These are phyloP conservation scores for Natator depressus DNA, from an alignment of 2,113 vertebrate genomes.

Conservation along the genomic window DNA sequence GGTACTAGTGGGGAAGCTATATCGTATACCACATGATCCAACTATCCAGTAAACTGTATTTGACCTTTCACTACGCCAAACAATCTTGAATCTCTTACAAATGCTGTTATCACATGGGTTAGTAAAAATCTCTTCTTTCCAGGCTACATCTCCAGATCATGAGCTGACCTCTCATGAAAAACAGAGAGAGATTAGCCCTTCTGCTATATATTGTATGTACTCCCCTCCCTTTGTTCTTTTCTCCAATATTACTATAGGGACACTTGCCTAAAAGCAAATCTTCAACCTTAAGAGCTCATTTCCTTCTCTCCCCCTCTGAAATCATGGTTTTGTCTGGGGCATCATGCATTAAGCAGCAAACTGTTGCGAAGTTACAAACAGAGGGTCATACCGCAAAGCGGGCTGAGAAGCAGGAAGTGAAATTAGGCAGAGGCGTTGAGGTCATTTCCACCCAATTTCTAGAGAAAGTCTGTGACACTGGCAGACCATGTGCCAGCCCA, in stretches of 20 bases:
- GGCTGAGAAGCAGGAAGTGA: neutral
- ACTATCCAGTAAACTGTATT: neutral
- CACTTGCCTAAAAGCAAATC: neutral
- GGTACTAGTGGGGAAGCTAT: neutral
- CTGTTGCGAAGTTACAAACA: neutral
- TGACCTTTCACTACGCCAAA: conserved; percentile 12
- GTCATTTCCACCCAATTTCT: neutral
- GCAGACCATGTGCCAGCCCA: neutral
- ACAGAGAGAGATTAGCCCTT: neutral
- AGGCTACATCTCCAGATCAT: neutral
- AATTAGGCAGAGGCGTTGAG: neutral
- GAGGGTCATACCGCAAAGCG: neutral
- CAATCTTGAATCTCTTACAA: neutral
- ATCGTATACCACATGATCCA: neutral
- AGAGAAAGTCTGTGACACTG: neutral
- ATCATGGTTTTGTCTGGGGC: neutral
- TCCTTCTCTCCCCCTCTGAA: neutral
- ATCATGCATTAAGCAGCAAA: neutral
- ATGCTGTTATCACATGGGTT: neutral
- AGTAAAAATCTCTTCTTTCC: neutral
- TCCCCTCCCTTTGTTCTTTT: neutral
- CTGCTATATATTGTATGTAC: neutral
- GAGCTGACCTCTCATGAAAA: neutral
- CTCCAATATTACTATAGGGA: neutral
- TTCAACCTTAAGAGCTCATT: neutral